These are phyloP conservation scores for Pachypsylla venusta DNA, from an alignment of 1,140 invertebrate species.

Conservation along the genomic window DNA sequence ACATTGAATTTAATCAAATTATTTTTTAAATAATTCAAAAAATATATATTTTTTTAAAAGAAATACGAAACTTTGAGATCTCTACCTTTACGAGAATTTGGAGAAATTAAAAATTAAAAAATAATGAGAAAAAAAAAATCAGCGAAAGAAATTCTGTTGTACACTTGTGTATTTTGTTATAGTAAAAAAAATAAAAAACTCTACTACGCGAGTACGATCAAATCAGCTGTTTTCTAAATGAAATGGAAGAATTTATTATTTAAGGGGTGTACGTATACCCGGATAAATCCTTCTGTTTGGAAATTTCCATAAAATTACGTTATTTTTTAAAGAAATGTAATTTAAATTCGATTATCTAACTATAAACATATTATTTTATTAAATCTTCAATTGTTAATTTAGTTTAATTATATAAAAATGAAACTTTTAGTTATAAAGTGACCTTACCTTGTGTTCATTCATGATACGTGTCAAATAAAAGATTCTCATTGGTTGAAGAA, in stretches of 20 bases:
- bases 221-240: constrained; percentile 7
- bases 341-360: neutral
- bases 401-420: neutral
- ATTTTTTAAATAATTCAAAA: too few species aligned
- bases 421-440: neutral
- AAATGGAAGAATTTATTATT: neutral
- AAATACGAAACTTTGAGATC: too few species aligned
- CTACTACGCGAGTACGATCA: neutral
- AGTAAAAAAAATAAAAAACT: neutral
- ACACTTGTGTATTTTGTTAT: neutral
- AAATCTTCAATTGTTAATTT: neutral
- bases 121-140: too few species aligned
- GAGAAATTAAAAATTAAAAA: too few species aligned
- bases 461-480: neutral
- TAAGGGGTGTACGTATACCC: neutral
- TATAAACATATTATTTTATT: too few species aligned
- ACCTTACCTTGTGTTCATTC: constrained; percentile 6
- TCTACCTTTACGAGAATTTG: too few species aligned
- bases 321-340: neutral
- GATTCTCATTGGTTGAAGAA: neutral
- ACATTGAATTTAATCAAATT: too few species aligned
- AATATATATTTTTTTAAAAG: too few species aligned
- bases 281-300: neutral
- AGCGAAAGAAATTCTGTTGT: too few species aligned
- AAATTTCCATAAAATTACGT: neutral